Evolutionary conservation across 2,888 invertebrate species (phyloP).

Genomic region (Lasioglossum oenotherae): DNA sequence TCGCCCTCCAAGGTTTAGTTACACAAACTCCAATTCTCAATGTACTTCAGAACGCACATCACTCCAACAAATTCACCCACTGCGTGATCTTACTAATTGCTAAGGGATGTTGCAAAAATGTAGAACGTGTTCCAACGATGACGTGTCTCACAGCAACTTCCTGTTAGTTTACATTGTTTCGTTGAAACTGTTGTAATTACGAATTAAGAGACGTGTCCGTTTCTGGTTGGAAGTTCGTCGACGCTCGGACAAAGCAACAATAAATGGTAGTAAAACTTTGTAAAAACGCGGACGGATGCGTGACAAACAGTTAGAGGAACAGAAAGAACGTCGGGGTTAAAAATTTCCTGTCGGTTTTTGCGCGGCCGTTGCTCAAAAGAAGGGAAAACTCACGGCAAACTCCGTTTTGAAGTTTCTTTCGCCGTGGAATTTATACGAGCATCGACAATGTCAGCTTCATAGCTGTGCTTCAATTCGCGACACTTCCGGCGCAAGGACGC

Average conservation of each 20-base stretch:
- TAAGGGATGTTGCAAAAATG: background rate
- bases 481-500: conserved; percentile 63
- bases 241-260: background rate
- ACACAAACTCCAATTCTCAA: background rate
- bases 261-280: conserved; percentile 25
- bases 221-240: background rate
- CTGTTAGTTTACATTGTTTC: background rate
- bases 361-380: background rate
- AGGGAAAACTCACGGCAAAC: conserved; percentile 19
- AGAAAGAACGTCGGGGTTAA: conserved; percentile 25
- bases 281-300: conserved; percentile 26
- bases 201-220: background rate
- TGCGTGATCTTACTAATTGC: background rate
- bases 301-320: conserved; percentile 28
- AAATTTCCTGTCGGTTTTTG: conserved; percentile 43
- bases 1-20: background rate
- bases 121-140: background rate
- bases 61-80: background rate
- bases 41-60: background rate
- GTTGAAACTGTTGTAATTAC: background rate
- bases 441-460: conserved; percentile 61
- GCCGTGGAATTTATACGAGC: conserved; percentile 49
- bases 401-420: conserved; percentile 42
- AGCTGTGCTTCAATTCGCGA: conserved; percentile 59
- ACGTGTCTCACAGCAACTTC: background rate